Percentiles rank a stretch among this genome's conserved stretches.
Evolutionary conservation across 1,140 invertebrate species (phyloP).

Genomic region (Lithobius niger): DNA sequence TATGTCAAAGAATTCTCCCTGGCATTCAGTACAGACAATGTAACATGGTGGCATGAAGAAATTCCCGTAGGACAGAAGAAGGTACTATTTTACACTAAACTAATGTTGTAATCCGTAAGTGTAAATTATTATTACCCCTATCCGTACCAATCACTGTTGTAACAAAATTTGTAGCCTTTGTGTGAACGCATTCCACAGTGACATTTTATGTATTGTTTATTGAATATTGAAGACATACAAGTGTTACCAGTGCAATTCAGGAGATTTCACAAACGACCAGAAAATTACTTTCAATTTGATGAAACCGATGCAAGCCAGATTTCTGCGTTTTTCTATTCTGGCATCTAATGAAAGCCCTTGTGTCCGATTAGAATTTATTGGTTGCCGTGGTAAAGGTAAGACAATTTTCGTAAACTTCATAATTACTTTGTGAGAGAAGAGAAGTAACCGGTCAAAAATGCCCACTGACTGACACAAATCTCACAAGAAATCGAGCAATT

Average conservation of each 20-base stretch:
- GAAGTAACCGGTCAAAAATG: too few relatives aligned
- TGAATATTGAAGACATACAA: conserved; percentile 19
- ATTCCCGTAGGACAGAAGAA: conserved; percentile 21
- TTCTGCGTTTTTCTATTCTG: conserved; percentile 17
- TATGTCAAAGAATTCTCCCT: conserved; percentile 17
- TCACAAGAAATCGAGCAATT: too few relatives aligned
- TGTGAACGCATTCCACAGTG: too few relatives aligned
- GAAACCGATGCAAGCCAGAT: conserved; percentile 17
- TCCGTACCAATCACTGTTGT: too few relatives aligned
- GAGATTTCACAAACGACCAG: conserved; percentile 17
- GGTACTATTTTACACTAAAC: too few relatives aligned
- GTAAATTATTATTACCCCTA: too few relatives aligned
- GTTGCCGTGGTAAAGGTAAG: conserved; percentile 20
- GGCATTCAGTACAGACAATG: conserved; percentile 20
- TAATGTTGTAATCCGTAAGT: too few relatives aligned
- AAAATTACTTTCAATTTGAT: conserved; percentile 19
- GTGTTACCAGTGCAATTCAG: conserved; percentile 19
- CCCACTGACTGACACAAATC: too few relatives aligned
- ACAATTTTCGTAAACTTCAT: too few relatives aligned
- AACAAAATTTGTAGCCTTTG: too few relatives aligned
- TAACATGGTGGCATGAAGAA: conserved; percentile 19
- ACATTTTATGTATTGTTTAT: too few relatives aligned
- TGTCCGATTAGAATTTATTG: conserved; percentile 20
- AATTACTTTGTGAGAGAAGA: too few relatives aligned
- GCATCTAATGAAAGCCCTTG: conserved; percentile 17